Base-by-base conservation (phyloP, 2,888 invertebrate genomes). In the Hypena proboscidalis region DNA sequence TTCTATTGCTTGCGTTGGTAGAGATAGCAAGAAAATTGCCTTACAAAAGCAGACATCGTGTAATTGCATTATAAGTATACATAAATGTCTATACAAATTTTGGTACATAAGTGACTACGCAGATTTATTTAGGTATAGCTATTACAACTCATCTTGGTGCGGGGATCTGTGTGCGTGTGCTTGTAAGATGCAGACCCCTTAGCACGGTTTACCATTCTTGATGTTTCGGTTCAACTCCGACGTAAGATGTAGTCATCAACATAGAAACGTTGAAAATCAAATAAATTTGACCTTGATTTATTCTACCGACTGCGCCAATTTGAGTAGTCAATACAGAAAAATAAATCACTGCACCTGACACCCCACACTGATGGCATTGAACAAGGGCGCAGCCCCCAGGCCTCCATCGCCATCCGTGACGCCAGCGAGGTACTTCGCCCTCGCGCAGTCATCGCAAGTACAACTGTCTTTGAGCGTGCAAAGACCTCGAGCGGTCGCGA, bases 401-500 rank as follows among this genome's bases (percentile, higher is more conserved):
- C 89, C 90, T 0, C 78, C 90, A 40, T 90, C 90, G 0, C 89
- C 89, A 20, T 89, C 90, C 0, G 81, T 54, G 6, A 87, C 60
- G 0, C 82, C 81, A 0, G 78, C 67, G 0, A 83, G 68, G 58
- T 79, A 84, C 51, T 82, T 82, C 1, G 80, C 74, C 6, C 75
- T 67, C 3, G 55, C 62, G 42, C 89, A 89, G 49, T 89, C 89
- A 1, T 65, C 58, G 26, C 90, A 90, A 0, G 79, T 70, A 56
- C 90, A 90, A 47, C 70, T 82, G 51, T 87, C 87, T 0, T 84
- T 87, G 0, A 90, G 67, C 0, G 86, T 89, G 58, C 90, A 90
- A 0, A 90, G 78, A 0, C 90, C 90, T 1, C 90, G 69, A 0
- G 90, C 77, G 0, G 86, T 86, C 0, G 90, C 90, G 1, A 90